A percentile compares a stretch with the other conserved stretches of the same genome.
Evolutionary conservation across 1,140 invertebrate species (phyloP).

Genomic region (Brachystomella parvula): DNA sequence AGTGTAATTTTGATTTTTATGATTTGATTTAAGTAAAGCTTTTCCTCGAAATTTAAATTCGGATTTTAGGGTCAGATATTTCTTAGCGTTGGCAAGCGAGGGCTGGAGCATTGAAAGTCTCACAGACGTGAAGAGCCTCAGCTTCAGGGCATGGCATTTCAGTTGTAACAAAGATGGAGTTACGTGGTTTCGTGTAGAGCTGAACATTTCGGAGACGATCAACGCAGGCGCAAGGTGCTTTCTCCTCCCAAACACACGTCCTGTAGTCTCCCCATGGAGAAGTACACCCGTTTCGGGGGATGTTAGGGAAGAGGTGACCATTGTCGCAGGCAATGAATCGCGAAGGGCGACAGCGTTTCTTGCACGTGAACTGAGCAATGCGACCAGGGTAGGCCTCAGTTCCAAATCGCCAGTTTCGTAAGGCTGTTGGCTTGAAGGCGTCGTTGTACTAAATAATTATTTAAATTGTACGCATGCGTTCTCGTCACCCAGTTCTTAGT

Average conservation of each 20-base stretch:
- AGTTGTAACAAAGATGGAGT: constrained; percentile 16
- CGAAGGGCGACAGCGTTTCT: background rate
- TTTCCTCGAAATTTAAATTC: background rate
- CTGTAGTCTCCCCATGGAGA: constrained; percentile 28
- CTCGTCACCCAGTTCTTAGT: background rate
- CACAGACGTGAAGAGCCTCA: constrained; percentile 16
- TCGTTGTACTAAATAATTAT: constrained; percentile 19
- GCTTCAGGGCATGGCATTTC: constrained; percentile 14
- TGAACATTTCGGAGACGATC: constrained; percentile 16
- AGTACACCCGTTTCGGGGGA: constrained; percentile 14
- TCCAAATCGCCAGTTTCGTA: constrained; percentile 18
- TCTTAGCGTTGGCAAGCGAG: background rate
- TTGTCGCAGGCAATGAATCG: constrained; percentile 24
- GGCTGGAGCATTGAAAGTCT: constrained; percentile 10
- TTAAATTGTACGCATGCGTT: background rate
- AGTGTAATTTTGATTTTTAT: background rate
- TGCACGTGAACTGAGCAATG: background rate
- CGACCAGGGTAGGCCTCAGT: constrained; percentile 13
- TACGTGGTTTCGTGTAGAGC: constrained; percentile 15
- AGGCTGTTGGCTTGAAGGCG: constrained; percentile 10
- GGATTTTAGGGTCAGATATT: background rate
- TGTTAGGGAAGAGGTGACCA: constrained; percentile 19
- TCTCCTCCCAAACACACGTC: constrained; percentile 23
- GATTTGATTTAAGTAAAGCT: too few species aligned
- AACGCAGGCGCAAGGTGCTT: constrained; percentile 9